Conservation (phyloP, 2,888 invertebrate genomes). For the Melanotus villosus region DNA sequence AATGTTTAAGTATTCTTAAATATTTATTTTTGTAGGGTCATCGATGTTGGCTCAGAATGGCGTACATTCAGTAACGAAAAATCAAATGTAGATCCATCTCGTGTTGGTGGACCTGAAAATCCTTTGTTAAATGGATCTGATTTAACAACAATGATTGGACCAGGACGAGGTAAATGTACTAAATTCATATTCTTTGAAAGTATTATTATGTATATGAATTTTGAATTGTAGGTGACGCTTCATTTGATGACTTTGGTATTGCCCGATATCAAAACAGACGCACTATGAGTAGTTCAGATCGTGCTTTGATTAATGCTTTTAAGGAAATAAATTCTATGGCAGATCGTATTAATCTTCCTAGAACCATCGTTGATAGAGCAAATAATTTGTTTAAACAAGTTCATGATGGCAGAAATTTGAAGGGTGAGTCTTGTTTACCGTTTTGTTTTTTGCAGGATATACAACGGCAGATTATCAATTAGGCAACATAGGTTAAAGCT, state of each 20-base stretch:
- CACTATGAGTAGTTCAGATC: slow-evolving; percentile 93
- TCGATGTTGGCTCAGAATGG: slow-evolving; percentile 99
- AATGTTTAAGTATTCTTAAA: not conserved
- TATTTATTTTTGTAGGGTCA: slow-evolving; percentile 78
- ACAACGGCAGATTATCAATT: too few relatives aligned
- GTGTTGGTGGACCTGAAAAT: slow-evolving; percentile 99
- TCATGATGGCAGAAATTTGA: slow-evolving; percentile 95
- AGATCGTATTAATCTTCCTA: slow-evolving; percentile 96
- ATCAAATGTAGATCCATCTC: slow-evolving; percentile 96
- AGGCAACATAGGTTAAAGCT: too few relatives aligned
- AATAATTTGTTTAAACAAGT: slow-evolving; percentile 98
- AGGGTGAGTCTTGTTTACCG: too few relatives aligned
- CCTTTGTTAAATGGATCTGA: slow-evolving; percentile 95
- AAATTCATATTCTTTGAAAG: too few relatives aligned
- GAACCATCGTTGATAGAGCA: slow-evolving; percentile 96
- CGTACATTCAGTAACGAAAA: slow-evolving; percentile 99
- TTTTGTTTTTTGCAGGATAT: too few relatives aligned
- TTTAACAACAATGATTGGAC: slow-evolving; percentile 95
- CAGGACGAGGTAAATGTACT: slow-evolving; percentile 70
- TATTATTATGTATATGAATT: too few relatives aligned
- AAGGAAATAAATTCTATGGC: slow-evolving; percentile 98
- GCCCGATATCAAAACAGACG: slow-evolving; percentile 82
- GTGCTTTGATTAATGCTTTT: slow-evolving; percentile 96
- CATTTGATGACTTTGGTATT: slow-evolving; percentile 89
- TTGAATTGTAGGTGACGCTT: slow-evolving; percentile 79